These are phyloP conservation scores for Platyscelio sp. DNA, from an alignment of 2,888 invertebrate genomes.

Conservation along the genomic window DNA sequence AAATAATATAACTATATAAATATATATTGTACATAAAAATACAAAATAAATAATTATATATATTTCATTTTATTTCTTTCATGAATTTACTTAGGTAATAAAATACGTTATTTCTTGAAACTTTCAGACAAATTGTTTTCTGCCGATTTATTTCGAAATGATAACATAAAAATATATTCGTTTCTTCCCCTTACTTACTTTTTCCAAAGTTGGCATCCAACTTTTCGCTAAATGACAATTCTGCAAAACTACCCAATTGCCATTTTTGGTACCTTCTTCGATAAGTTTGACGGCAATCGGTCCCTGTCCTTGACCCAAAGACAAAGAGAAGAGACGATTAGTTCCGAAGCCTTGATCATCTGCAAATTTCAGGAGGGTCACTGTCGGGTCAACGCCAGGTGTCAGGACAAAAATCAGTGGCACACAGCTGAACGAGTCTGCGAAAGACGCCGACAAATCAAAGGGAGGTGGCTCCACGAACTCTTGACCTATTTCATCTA, in stretches of 20 bases:
- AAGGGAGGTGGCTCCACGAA: constrained; percentile 97
- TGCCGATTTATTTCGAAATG: too few species aligned
- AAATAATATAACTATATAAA: too few species aligned
- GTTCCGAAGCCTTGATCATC: constrained; percentile 95
- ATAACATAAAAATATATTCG: too few species aligned
- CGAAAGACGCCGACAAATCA: constrained; percentile 93
- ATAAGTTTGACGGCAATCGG: constrained; percentile 95
- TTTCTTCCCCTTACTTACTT: constrained; percentile 85
- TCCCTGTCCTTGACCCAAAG: constrained; percentile 96
- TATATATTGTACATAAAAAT: too few species aligned
- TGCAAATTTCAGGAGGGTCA: constrained; percentile 95
- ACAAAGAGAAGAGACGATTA: constrained; percentile 93
- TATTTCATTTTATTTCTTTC: too few species aligned
- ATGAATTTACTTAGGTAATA: too few species aligned
- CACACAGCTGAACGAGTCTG: constrained; percentile 94
- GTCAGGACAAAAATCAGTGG: constrained; percentile 96
- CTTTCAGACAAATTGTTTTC: too few species aligned
- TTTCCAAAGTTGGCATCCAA: constrained; percentile 97
- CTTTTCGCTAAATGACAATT: constrained; percentile 98
- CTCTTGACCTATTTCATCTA: constrained; percentile 90
- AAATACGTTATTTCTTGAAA: too few species aligned
- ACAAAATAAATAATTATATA: too few species aligned
- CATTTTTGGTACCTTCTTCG: constrained; percentile 93
- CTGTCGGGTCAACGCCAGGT: constrained; percentile 97
- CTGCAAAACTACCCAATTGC: constrained; percentile 97